Evolutionary conservation across 1,140 invertebrate genomes (phyloP).

Genomic region (Zaprionus davidi): DNA sequence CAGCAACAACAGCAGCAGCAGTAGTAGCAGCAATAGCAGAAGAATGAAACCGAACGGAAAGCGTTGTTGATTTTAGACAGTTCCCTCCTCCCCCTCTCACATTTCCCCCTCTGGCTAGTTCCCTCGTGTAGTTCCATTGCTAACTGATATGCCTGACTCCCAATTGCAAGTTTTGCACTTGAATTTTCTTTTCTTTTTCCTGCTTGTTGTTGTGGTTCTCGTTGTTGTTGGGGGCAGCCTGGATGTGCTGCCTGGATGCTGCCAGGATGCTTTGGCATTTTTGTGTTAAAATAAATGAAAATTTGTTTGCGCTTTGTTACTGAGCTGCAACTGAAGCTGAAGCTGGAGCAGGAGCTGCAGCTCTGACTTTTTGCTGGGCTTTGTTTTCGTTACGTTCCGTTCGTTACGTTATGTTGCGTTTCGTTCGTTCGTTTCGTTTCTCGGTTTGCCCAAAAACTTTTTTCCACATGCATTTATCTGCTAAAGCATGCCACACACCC

Average conservation of each 20-base stretch:
- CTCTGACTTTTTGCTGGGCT: slow-evolving; percentile 52
- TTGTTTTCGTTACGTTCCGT: slow-evolving; percentile 51
- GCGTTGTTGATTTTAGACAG: slow-evolving; percentile 74
- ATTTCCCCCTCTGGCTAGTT: slow-evolving; percentile 7
- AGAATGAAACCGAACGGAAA: slow-evolving; percentile 23
- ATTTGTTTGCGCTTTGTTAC: slow-evolving; percentile 80
- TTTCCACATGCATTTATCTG: slow-evolving; percentile 79
- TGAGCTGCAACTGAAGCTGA: slow-evolving; percentile 37
- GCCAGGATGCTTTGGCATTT: slow-evolving; percentile 72
- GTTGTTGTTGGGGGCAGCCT: slow-evolving; percentile 34
- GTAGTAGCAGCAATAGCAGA: too few species aligned
- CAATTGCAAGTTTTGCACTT: slow-evolving; percentile 71
- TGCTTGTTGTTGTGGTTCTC: slow-evolving; percentile 30
- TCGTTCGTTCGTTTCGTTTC: slow-evolving; percentile 31
- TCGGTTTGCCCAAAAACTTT: slow-evolving; percentile 39
- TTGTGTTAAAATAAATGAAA: slow-evolving; percentile 82
- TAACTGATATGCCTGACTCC: slow-evolving; percentile 77
- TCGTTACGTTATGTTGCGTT: slow-evolving; percentile 69
- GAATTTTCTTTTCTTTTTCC: slow-evolving; percentile 52
- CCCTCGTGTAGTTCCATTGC: slow-evolving; percentile 37
- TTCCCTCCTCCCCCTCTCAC: slow-evolving; percentile 6
- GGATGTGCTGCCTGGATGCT: slow-evolving; percentile 49
- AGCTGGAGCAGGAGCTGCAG: slow-evolving; percentile 4
- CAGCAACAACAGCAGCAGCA: neutral
- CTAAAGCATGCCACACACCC: slow-evolving; percentile 43